A percentile compares a stretch with the other conserved stretches of the same genome.
phyloP scores from a whole-genome alignment of 2,888 invertebrate genomes.

The Dyspetes luteomarginatus region DNA sequence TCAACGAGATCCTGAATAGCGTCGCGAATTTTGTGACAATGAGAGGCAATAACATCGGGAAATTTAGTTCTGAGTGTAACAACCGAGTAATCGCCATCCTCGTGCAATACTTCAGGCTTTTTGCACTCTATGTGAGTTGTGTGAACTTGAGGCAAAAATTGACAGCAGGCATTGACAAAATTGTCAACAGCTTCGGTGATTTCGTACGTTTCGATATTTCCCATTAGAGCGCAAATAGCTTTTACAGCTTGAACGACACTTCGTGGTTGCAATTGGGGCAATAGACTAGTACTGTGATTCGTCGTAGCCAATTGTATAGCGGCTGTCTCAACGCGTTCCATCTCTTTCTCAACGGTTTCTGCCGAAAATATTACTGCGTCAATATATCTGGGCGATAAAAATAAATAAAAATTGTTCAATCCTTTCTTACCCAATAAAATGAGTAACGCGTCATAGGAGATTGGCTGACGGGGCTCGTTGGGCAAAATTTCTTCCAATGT shows the following conservation, averaged over 20 bases:
- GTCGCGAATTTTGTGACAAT: constrained; percentile 90
- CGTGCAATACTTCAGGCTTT: constrained; percentile 87
- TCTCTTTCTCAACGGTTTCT: constrained; percentile 93
- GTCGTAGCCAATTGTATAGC: constrained; percentile 83
- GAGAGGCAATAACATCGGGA: constrained; percentile 86
- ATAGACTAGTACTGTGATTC: constrained; percentile 79
- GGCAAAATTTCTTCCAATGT: constrained; percentile 92
- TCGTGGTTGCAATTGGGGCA: constrained; percentile 86
- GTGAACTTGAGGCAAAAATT: constrained; percentile 82
- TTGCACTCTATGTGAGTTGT: constrained; percentile 82
- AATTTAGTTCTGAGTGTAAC: constrained; percentile 86
- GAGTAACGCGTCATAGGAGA: constrained; percentile 92
- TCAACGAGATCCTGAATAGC: constrained; percentile 93
- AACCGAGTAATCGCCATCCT: constrained; percentile 89
- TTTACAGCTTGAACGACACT: constrained; percentile 95
- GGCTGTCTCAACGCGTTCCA: constrained; percentile 89
- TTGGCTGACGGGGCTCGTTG: constrained; percentile 88
- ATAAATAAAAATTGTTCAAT: constrained; percentile 39
- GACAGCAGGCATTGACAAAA: constrained; percentile 86
- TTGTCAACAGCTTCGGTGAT: constrained; percentile 91
- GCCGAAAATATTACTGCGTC: constrained; percentile 64
- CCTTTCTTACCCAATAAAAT: constrained; percentile 90
- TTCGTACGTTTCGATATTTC: constrained; percentile 94
- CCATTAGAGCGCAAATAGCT: constrained; percentile 94
- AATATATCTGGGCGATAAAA: background rate